A percentile compares a stretch with the other conserved stretches of the same genome.
Conservation (phyloP, 1,140 invertebrate genomes). For the Sinonovacula constricta region DNA sequence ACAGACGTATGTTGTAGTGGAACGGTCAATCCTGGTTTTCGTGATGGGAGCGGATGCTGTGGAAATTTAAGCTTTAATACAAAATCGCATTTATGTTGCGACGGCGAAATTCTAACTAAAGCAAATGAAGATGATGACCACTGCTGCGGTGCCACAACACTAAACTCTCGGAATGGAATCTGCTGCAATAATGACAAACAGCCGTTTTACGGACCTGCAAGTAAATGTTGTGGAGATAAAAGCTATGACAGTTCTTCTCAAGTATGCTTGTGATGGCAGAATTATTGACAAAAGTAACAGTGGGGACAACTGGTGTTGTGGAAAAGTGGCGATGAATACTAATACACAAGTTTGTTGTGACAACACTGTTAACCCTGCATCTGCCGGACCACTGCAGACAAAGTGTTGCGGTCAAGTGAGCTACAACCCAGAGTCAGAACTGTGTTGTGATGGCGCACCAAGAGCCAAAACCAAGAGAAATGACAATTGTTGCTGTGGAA, state of each 20-base stretch:
- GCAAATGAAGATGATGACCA: conserved; percentile 33
- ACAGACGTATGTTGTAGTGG: conserved; percentile 41
- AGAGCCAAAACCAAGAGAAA: conserved; percentile 6
- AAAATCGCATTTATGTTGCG: conserved; percentile 18
- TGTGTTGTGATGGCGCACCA: conserved; percentile 37
- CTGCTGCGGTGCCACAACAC: conserved; percentile 42
- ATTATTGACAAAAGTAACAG: conserved; percentile 1
- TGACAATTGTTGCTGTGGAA: conserved; percentile 48
- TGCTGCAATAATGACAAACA: conserved; percentile 30
- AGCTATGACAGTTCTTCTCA: conserved; percentile 3
- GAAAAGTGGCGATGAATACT: conserved; percentile 31
- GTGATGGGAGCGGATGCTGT: conserved; percentile 31
- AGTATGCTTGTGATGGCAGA: conserved; percentile 16
- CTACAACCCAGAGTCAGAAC: conserved; percentile 10
- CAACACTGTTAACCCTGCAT: conserved; percentile 32
- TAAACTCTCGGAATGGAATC: conserved; percentile 19
- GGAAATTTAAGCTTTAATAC: conserved; percentile 31
- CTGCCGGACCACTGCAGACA: conserved; percentile 32
- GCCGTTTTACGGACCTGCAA: conserved; percentile 13
- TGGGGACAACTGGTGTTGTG: conserved; percentile 40
- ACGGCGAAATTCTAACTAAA: conserved; percentile 23
- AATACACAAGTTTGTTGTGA: conserved; percentile 41
- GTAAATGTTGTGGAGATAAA: conserved; percentile 29
- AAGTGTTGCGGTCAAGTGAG: conserved; percentile 43
- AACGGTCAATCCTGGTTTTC: conserved; percentile 23